A percentile compares a stretch with the other conserved stretches of the same genome.
Conservation (phyloP, 1,140 invertebrate genomes). For the Pseudachorutes palmiensis region DNA sequence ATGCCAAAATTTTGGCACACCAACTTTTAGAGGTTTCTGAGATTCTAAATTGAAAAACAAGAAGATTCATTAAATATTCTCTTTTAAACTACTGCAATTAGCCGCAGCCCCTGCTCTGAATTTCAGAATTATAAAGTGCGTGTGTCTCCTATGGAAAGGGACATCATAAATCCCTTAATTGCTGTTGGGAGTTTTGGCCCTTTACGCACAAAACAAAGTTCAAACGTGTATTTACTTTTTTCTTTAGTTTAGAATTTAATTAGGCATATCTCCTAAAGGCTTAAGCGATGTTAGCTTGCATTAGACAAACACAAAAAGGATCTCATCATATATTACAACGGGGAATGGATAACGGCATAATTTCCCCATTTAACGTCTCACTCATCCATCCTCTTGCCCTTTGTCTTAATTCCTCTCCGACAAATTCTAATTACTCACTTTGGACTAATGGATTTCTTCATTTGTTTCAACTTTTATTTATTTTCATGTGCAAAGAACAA, state of each 20-base stretch:
- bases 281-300: not conserved
- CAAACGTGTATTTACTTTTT: no score
- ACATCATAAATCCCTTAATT: no score
- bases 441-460: not conserved
- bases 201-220: not conserved
- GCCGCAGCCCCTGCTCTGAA: no score
- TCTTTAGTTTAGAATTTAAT: constrained; percentile 3
- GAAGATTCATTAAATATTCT: no score
- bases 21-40: not conserved
- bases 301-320: not conserved
- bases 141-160: no score
- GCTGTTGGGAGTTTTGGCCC: no score
- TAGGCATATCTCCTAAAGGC: not conserved
- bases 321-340: not conserved
- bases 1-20: constrained; percentile 1
- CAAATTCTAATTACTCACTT: constrained; percentile 2
- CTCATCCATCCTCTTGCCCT: not conserved
- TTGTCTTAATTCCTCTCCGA: not conserved
- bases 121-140: no score
- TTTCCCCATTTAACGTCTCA: not conserved
- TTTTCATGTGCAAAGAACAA: not conserved
- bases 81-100: no score
- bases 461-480: not conserved
- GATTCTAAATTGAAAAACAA: not conserved
- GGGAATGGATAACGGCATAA: not conserved